These are phyloP conservation scores for Tetranychus piercei DNA, from an alignment of 2,888 invertebrate species.

Conservation along the genomic window DNA sequence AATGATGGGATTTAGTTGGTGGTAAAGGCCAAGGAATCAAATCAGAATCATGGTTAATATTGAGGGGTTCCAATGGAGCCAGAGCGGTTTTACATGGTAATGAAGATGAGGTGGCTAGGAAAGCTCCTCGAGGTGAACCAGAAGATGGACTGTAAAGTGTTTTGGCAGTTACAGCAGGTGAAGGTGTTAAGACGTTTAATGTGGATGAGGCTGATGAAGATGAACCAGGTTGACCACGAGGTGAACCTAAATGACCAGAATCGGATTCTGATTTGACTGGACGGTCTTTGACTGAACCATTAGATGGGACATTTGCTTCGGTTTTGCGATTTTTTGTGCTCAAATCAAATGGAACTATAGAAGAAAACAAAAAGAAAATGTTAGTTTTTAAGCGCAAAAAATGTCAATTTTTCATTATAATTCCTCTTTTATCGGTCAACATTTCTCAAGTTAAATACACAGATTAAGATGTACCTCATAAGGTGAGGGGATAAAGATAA, in stretches of 20 bases:
- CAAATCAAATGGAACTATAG: constrained; percentile 5
- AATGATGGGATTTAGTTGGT: not conserved
- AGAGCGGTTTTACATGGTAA: not conserved
- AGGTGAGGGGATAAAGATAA: too few relatives aligned
- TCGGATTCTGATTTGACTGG: too few relatives aligned
- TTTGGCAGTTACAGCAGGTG: not conserved
- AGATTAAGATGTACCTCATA: too few relatives aligned
- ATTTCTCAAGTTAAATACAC: too few relatives aligned
- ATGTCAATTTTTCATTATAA: too few relatives aligned
- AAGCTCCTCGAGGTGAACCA: not conserved
- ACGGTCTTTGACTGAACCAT: too few relatives aligned
- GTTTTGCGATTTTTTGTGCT: not conserved
- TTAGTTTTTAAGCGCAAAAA: not conserved
- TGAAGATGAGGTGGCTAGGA: not conserved
- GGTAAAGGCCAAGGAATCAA: not conserved
- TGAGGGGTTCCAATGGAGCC: constrained; percentile 13
- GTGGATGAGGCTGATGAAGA: not conserved
- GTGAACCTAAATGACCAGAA: not conserved
- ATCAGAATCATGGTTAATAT: constrained; percentile 8
- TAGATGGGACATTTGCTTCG: not conserved
- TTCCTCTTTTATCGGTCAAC: not conserved
- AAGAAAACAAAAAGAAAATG: not conserved
- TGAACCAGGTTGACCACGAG: not conserved
- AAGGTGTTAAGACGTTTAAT: not conserved
- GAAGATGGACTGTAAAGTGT: not conserved